A percentile compares a stretch with the other conserved stretches of the same genome.
Evolutionary conservation across 2,888 invertebrate genomes (phyloP).

Genomic region (Archaeoteleia sp.): DNA sequence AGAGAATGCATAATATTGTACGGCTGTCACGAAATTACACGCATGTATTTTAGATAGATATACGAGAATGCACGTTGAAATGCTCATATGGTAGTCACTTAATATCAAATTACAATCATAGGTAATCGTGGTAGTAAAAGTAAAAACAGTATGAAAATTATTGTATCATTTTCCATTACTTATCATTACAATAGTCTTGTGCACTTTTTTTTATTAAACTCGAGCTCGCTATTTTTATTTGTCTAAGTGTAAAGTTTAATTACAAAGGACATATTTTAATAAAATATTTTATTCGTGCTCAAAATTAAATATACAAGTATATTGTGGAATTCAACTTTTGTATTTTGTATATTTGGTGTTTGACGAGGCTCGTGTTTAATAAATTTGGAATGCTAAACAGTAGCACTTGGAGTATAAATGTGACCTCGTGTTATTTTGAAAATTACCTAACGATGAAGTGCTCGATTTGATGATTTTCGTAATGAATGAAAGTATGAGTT

Average conservation of each 20-base stretch:
- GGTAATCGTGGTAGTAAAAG: slow-evolving; percentile 71
- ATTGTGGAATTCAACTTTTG: no score
- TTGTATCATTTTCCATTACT: slow-evolving; percentile 71
- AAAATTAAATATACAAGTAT: no score
- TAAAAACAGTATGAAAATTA: slow-evolving; percentile 73
- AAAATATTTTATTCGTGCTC: no score
- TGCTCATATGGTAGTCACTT: slow-evolving; percentile 61
- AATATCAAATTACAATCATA: slow-evolving; percentile 63
- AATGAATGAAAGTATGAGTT: slow-evolving; percentile 2
- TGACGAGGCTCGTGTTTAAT: neutral
- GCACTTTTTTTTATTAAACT: slow-evolving; percentile 15
- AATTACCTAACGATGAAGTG: neutral
- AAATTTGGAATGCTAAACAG: slow-evolving; percentile 2
- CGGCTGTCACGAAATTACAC: slow-evolving; percentile 39
- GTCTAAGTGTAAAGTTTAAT: no score
- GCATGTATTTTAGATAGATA: slow-evolving; percentile 34
- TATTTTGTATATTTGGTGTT: neutral
- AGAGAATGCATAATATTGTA: slow-evolving; percentile 54
- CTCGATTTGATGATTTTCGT: slow-evolving; percentile 2
- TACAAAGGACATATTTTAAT: no score
- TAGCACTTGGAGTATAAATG: slow-evolving; percentile 9
- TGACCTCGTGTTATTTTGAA: slow-evolving; percentile 3
- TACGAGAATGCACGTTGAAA: slow-evolving; percentile 44
- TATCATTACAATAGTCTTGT: slow-evolving; percentile 62
- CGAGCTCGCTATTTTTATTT: slow-evolving; percentile 1